A percentile compares a stretch with the other conserved stretches of the same genome.
Conservation (phyloP, 2,113 vertebrate species). For the Syrrhaptes paradoxus region DNA sequence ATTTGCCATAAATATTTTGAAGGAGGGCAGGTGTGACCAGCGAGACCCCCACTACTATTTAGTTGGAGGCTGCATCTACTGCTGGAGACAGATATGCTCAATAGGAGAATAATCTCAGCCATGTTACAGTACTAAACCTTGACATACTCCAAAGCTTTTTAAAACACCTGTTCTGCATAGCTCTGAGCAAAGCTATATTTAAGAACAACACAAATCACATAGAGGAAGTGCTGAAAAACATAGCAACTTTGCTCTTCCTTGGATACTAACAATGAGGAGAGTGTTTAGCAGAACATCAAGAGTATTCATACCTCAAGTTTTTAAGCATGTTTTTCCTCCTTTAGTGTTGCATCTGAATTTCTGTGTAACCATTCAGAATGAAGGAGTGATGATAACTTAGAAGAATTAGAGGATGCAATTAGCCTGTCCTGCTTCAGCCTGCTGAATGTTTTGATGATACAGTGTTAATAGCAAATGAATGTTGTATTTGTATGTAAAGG, state of each 20-base stretch:
- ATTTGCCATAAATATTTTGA: conserved; percentile 38
- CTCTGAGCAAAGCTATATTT: not conserved
- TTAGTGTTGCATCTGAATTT: not conserved
- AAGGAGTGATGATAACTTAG: conserved; percentile 42
- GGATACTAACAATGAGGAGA: conserved; percentile 2
- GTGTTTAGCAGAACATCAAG: conserved; percentile 41
- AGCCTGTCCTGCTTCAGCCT: conserved; percentile 10
- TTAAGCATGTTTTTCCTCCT: conserved; percentile 16
- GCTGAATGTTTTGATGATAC: conserved; percentile 45
- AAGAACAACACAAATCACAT: not conserved
- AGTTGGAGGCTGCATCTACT: not conserved
- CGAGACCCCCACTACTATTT: not conserved
- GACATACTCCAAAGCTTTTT: conserved; percentile 15
- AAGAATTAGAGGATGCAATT: conserved; percentile 48
- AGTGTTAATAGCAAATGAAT: conserved; percentile 53
- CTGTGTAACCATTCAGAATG: not conserved
- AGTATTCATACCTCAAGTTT: conserved; percentile 30
- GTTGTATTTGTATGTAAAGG: not conserved
- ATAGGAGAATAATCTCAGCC: not conserved
- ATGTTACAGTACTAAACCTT: not conserved
- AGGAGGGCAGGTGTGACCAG: not conserved
- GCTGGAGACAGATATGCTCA: conserved; percentile 2
- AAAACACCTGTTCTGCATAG: conserved; percentile 31
- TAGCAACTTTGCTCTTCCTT: not conserved
- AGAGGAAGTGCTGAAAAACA: not conserved